Base-by-base conservation (phyloP, 2,797 vertebrate species). In the Bovichtus variegatus region DNA sequence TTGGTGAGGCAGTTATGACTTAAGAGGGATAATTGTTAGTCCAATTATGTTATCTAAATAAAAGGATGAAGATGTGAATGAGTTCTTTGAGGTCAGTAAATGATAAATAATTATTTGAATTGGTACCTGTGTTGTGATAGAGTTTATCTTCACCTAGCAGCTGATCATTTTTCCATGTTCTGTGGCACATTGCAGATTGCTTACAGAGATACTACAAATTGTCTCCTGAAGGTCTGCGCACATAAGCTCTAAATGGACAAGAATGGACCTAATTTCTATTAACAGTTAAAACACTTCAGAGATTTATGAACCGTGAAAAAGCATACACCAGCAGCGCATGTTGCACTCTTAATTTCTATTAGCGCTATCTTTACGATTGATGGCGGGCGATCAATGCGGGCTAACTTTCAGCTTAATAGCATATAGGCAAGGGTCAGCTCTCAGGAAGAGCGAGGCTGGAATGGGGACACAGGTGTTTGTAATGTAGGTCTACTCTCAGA, bases 381-480 rank as follows among this genome's bases (percentile, higher is more conserved):
- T 86, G 86, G 66, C 82, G 69, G 75, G 72, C 87, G 84, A 91
- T 90, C 91, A 89, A 90, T 89, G 83, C 41, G 19, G 27, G 63
- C 84, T 78, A 83, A 83, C 78, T 38, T 85, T 91, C 66, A 70
- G 84, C 85, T 82, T 92, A 91, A 87, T 78, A 54, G 76, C 62
- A 70, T 57, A 51, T 77, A 60, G 82, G 76, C 82, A 74, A 61
- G 87, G 89, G 92, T 92, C 90, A 86, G 93, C 87, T 81, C 82
- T 91, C 77, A 81, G 55, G 63, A 61, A 79, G 65, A 68, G 66
- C 46, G 15, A 74, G 77, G 69, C 91, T 81, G 80, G 86, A 96
- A 94, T 83, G 93, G 87, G 94, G 94, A 93, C 95, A 92, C 94
- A 95, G 95, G 94, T 96, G 95, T 91, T 91, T 81, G 83, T 72